Conservation (phyloP, 2,797 vertebrate species). For the Aplochiton taeniatus region DNA sequence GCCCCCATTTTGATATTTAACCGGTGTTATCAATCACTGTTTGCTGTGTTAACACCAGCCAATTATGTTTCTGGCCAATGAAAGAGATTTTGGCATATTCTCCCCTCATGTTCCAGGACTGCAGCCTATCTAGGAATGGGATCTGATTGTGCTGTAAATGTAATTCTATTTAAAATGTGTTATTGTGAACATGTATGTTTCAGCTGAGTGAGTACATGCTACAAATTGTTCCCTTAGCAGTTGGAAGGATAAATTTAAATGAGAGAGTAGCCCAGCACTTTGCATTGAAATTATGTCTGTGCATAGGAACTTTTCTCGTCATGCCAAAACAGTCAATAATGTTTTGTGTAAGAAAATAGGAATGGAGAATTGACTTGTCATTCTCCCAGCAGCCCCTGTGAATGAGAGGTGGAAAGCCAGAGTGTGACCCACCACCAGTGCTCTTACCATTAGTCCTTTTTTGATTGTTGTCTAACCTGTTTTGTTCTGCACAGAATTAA, state of each 20-base stretch:
- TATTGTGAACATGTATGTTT: conserved; percentile 6
- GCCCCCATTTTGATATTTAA: conserved; percentile 23
- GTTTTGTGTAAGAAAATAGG: background rate
- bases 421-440: conserved; percentile 60
- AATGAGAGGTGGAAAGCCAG: conserved; percentile 19
- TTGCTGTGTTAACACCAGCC: conserved; percentile 31
- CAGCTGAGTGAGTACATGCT: background rate
- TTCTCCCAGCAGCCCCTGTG: conserved; percentile 14
- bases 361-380: background rate
- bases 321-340: conserved; percentile 22
- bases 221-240: background rate
- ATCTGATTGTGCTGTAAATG: conserved; percentile 10
- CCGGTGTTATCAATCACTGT: conserved; percentile 20
- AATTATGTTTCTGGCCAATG: conserved; percentile 20
- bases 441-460: conserved; percentile 56
- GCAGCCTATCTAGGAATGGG: conserved; percentile 6
- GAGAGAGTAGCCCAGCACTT: conserved; percentile 20
- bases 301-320: conserved; percentile 6
- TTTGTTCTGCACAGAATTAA: conserved; percentile 60
- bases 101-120: conserved; percentile 24
- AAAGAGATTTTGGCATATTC: conserved; percentile 9
- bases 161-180: background rate
- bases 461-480: conserved; percentile 54
- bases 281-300: background rate
- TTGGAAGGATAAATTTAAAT: background rate